Evolutionary conservation across 2,888 invertebrate species (phyloP), one percentile per base, ranked within the genome.

Genomic region (Chalcosyrphus nemorum): DNA sequence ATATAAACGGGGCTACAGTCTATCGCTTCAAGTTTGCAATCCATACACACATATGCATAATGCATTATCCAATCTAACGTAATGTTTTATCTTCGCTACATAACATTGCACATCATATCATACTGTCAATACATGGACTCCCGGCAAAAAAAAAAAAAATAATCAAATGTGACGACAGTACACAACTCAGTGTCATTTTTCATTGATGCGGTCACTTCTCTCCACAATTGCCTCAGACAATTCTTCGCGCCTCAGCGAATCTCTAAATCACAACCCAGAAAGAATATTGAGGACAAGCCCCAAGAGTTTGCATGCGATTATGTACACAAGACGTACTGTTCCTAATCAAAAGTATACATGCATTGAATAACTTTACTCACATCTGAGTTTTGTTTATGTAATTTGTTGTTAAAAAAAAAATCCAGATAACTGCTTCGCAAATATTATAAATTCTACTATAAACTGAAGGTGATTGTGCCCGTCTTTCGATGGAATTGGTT

Each of bases 401-500:
- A 68, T 9, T 43, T 27, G 13, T 27, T n/a, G 27, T 7, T 6
- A 9, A 54, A 13, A 35, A 65, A 65, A 38, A 47, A 43, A 41
- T 13, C 47, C 15, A 56, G 72, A 61, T 72, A 72, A 72, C 21
- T 21, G 54, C 13, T 61, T 32, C 24, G 4, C 43, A 63, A 54
- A 52, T 50, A n/a, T n/a, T n/a, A 52, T n/a, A 27, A n/a, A 45
- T 27, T 21, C 21, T 13, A 32, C 15, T 17, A 24, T 17, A 43
- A 9, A 7, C 54, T n/a, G 24, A 6, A 54, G 65, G 24, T 65
- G 57, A 63, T 54, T 63, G 71, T 71, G 57, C 21, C 50, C 29
- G 50, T 15, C 24, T 41, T 45, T 56, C 68, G 68, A 76, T n/a
- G n/a, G n/a, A n/a, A n/a, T 66, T 50, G 66, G 17, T 13, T 61